Evolutionary conservation across 2,888 invertebrate genomes (phyloP).

Genomic region (Agrochola litura): DNA sequence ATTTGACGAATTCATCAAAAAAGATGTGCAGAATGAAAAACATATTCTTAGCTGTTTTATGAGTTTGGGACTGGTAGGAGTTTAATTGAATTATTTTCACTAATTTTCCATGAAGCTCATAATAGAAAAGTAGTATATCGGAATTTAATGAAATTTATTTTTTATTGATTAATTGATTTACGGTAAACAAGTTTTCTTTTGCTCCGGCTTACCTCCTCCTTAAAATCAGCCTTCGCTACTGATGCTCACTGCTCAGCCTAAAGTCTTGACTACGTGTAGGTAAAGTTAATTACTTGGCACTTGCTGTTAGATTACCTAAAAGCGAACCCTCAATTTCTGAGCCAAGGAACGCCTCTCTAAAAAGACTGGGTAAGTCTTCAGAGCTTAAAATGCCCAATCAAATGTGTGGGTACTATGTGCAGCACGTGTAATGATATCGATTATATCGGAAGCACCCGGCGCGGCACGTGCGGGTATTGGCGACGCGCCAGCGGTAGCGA

Average conservation of each 20-base stretch:
- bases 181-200: too few relatives aligned
- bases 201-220: too few relatives aligned
- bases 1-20: too few relatives aligned
- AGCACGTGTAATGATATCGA: conserved; percentile 44
- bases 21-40: too few relatives aligned
- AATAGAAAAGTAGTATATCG: too few relatives aligned
- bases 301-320: neutral
- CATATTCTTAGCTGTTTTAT: too few relatives aligned
- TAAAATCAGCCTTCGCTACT: too few relatives aligned
- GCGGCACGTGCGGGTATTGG: conserved; percentile 54
- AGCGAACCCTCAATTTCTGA: neutral
- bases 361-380: neutral
- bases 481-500: conserved; percentile 46
- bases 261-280: neutral
- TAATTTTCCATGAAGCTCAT: too few relatives aligned
- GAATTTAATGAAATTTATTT: too few relatives aligned
- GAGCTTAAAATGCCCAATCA: neutral
- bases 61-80: too few relatives aligned
- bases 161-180: too few relatives aligned
- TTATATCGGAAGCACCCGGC: conserved; percentile 26
- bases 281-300: neutral
- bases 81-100: too few relatives aligned
- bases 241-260: neutral
- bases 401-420: conserved; percentile 8
- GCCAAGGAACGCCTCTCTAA: neutral